A percentile compares a stretch with the other conserved stretches of the same genome.
Conservation (phyloP, 1,140 invertebrate genomes). For the Polypedilum pembai region DNA sequence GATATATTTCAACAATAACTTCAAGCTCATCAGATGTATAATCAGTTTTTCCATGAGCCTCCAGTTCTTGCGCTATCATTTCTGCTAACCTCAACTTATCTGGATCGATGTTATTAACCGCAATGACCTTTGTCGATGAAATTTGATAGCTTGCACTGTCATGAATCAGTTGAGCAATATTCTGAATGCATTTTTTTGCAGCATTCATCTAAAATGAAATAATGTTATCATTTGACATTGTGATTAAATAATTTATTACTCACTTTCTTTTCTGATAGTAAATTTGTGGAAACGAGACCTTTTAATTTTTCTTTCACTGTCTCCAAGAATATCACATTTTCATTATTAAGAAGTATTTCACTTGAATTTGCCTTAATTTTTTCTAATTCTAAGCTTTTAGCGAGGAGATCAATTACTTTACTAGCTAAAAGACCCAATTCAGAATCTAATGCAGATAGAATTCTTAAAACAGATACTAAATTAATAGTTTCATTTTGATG, state of each 20-base stretch:
- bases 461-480: not conserved
- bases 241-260: not conserved
- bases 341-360: not conserved
- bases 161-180: not conserved
- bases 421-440: not conserved
- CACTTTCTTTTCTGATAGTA: not conserved
- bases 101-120: not conserved
- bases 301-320: not conserved
- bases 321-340: not conserved
- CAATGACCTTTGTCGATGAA: not conserved
- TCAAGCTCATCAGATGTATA: not conserved
- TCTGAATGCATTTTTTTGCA: not conserved
- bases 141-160: not conserved
- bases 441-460: not conserved
- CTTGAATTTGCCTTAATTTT: not conserved
- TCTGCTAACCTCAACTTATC: not conserved
- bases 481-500: not conserved
- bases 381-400: not conserved
- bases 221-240: not conserved
- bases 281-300: not conserved
- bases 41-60: not conserved
- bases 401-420: not conserved
- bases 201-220: not conserved
- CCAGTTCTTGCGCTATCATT: not conserved
- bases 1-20: slow-evolving; percentile 4